Base-by-base conservation (phyloP, 1,140 invertebrate species). In the Diachasmimorpha longicaudata region DNA sequence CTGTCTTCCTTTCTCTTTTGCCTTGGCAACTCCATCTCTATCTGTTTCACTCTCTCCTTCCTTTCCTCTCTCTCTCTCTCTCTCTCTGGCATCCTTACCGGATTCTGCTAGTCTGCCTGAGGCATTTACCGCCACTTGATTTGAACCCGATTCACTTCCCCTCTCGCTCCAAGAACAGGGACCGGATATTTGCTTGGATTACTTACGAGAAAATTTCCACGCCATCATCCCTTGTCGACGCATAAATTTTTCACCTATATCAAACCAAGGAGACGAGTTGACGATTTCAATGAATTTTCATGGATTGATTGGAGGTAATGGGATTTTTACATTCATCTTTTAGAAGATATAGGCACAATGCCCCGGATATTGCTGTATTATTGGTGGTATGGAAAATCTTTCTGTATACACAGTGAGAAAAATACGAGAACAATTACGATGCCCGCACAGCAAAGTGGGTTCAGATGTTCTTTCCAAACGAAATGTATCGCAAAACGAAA, bases 41-140 rank as follows among this genome's bases (percentile, higher is more conserved):
- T 31, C 31, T 31, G 31, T 31, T 31, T 31, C 31, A 31, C 31
- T 31, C 31, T 31, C 31, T 31, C 25, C 52, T 23, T 66, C 21
- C 75, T 75, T 31, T 23, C 44, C 31, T 46, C 0, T 72, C 46
- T 58, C 46, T 71, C 58, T n/a, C 9, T 71, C 39, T 52, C 58
- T n/a, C 75, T 71, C 42, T 16, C 71, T 72, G 46, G 25, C 16
- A n/a, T 66, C 52, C 52, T 63, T 31, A 76, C 23, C 44, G 71
- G 48, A 71, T 79, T 70, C 78, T 79, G 78, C 70, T 74, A 58
- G 74, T 66, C 79, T 79, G 81, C 82, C 80, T 58, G 68, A 10
- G 80, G 84, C 83, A 85, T 84, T 84, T 84, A 83, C 84, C 80
- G 79, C 79, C 83, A 85, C 84, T 85, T 85, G 84, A 85, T 85